Base-by-base conservation (phyloP, 2,888 invertebrate species). In the Odontocerum albicorne region DNA sequence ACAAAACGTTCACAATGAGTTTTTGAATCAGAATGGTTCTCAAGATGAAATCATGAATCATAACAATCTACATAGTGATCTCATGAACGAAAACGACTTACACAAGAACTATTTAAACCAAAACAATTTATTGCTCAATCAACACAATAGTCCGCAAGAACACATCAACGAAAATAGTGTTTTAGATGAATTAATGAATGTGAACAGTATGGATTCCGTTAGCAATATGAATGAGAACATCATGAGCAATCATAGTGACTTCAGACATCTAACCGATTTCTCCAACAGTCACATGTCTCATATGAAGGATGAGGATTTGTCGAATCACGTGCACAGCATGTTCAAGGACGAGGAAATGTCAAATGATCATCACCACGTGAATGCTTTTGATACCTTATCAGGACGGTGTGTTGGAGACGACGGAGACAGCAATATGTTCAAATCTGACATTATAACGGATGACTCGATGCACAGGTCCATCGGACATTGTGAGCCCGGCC, bases 241-340 rank as follows among this genome's bases (percentile, higher is more conserved):
- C 44, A 45, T 57, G 35, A 42, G 47, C 3, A 49, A 49, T 20
- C 43, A 43, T 13, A 17, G 21, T 8, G 72, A 71, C 19, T 77
- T 76, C 67, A 75, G 74, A 33, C 74, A 76, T 64, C 73, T 77
- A 67, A 74, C 74, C 61, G 75, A 77, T 16, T 63, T 77, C 22
- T 73, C 75, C 59, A 76, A 77, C 12, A 73, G 74, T 20, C 56
- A 55, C 38, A 35, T 49, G 39, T 72, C 76, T 61, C 72, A 73
- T 55, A 69, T 56, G 8, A 55, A 57, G 17, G 49, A 67, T 64
- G 76, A 76, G 52, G 75, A 75, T 49, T 64, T 53, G 40, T 45
- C 70, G 21, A 68, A 72, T 4, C 71, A 68, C 59, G 67, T 65
- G 35, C 47, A 65, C 13, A 19, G 27, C 12, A 39, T 56, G 3